Base-by-base conservation (phyloP, 2,888 invertebrate species). In the Blastobasis adustella region DNA sequence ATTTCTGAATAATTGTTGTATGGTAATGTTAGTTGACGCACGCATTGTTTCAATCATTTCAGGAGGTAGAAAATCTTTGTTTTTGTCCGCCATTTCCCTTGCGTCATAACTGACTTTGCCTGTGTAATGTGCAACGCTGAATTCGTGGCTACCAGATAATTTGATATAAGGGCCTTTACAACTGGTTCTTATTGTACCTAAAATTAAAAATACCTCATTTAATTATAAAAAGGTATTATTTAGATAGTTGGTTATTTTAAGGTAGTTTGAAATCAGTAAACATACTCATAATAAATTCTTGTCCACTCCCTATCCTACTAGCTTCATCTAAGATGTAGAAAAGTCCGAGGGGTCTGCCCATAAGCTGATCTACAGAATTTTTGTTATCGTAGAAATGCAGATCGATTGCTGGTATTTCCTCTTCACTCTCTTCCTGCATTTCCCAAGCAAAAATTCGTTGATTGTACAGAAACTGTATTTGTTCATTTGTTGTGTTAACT, bases 401-500 rank as follows among this genome's bases (percentile, higher is more conserved):
- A 39, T 90, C 89, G 44, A 91, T 90, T n/a, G 90, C 87, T 6
- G 93, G 91, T 46, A 96, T 90, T 36, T 93, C 94, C 73, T 98
- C 97, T 56, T 95, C 95, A 56, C 93, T 92, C 90, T 93, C 92
- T 69, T 90, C 90, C 61, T 92, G 92, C 93, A 95, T 93, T 90
- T 98, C 98, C 94, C 96, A 97, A 5, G 93, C 93, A 78, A 98
- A 98, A 56, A 96, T 91, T 69, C 95, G 91, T 79, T 98, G 98
- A 67, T 97, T 95, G 77, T 96, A 98, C 63, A 96, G 93, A 73
- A 96, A 98, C 72, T 98, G 97, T 73, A 98, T 91, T 79, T 98
- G 97, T 74, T 98, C 98, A 72, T 98, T 98, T 54, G 95, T 90
- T 1, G 94, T 93, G 72, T 98, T 98, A 4, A 97, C 93, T 61